Conservation (phyloP, 2,888 invertebrate species). For the Thereva nobilitata region DNA sequence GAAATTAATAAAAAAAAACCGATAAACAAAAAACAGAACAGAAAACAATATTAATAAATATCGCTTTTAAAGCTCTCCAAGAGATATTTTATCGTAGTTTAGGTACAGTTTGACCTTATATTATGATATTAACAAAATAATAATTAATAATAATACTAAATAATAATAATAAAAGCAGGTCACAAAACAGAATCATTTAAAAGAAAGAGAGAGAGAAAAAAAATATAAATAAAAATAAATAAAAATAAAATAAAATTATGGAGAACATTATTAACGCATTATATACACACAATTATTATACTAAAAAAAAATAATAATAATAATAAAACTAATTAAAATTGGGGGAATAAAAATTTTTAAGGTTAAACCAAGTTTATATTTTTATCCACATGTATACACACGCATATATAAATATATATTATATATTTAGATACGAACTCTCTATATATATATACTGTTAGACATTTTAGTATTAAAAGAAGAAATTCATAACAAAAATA, state of each 20-base stretch:
- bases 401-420: background rate
- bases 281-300: too few species aligned
- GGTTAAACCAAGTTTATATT: constrained; percentile 30
- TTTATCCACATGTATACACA: constrained; percentile 11
- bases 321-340: constrained; percentile 15
- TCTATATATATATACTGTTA: background rate
- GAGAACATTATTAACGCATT: background rate
- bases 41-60: constrained; percentile 13
- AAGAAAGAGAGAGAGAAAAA: background rate
- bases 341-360: constrained; percentile 21
- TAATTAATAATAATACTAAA: too few species aligned
- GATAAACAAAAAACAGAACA: constrained; percentile 1
- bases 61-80: constrained; percentile 30
- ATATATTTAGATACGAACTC: constrained; percentile 20
- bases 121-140: too few species aligned
- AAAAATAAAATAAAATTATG: constrained; percentile 16
- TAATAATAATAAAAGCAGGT: background rate
- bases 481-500: background rate
- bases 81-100: constrained; percentile 31
- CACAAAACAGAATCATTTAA: background rate
- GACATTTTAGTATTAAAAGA: background rate
- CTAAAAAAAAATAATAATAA: background rate
- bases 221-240: background rate
- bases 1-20: too few species aligned
- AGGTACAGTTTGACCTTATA: constrained; percentile 27